Conservation (phyloP, 2,888 invertebrate genomes). For the Carabus problematicus region DNA sequence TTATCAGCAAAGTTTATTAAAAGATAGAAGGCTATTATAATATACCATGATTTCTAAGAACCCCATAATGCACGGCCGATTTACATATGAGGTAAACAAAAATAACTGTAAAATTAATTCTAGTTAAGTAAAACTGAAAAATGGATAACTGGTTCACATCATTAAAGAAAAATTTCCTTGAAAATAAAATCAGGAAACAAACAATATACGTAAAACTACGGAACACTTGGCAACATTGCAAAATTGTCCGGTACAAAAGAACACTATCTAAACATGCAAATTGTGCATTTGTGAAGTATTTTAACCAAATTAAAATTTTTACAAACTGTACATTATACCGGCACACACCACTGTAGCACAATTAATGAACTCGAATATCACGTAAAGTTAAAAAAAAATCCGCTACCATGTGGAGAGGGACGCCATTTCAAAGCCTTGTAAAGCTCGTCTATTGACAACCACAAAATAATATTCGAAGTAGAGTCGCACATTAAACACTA, state of each 20-base stretch:
- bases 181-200: conserved; percentile 31
- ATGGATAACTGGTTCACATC: not conserved
- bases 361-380: conserved; percentile 12
- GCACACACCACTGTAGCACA: conserved; percentile 10
- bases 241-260: conserved; percentile 43
- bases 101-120: not conserved
- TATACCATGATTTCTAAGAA: not conserved
- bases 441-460: conserved; percentile 69
- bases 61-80: not conserved
- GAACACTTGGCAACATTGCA: conserved; percentile 41
- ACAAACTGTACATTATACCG: conserved; percentile 7
- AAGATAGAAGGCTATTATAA: conserved; percentile 15
- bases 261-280: conserved; percentile 29
- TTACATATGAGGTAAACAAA: conserved; percentile 1
- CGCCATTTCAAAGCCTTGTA: conserved; percentile 76
- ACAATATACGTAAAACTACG: conserved; percentile 40
- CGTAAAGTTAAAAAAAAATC: conserved; percentile 47
- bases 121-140: not conserved
- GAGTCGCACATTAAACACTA: conserved; percentile 62
- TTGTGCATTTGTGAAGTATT: conserved; percentile 22
- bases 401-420: conserved; percentile 73
- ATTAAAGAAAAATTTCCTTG: conserved; percentile 26
- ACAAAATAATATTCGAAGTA: conserved; percentile 56
- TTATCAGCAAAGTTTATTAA: conserved; percentile 37
- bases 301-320: conserved; percentile 1